Conservation (phyloP, 53 echinoderm and acorn worm species). For the Paracentrotus lividus region DNA sequence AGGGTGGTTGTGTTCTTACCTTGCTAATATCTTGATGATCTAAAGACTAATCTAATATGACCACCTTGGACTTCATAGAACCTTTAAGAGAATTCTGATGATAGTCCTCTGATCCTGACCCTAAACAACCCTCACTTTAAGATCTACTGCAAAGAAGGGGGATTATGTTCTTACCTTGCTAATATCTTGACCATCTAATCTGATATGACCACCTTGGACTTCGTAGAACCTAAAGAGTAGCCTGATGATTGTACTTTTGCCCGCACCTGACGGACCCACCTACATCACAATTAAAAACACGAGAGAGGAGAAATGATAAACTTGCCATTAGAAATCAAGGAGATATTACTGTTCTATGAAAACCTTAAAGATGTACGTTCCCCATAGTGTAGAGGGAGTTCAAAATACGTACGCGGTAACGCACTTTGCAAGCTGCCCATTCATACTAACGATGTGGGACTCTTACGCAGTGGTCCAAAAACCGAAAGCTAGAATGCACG, state of each 20-base stretch:
- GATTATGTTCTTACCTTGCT: conserved; percentile 66
- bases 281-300: conserved; percentile 37
- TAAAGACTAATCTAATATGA: conserved; percentile 77
- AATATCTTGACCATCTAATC: conserved; percentile 92
- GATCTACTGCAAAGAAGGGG: background rate
- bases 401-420: too few relatives aligned
- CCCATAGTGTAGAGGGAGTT: too few relatives aligned
- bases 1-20: conserved; percentile 57
- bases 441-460: too few relatives aligned
- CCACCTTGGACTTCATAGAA: conserved; percentile 93
- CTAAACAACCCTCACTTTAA: background rate
- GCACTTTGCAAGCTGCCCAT: too few relatives aligned
- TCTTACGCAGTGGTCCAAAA: too few relatives aligned
- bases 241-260: conserved; percentile 95
- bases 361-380: too few relatives aligned
- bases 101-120: conserved; percentile 90
- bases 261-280: conserved; percentile 97
- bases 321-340: background rate
- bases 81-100: conserved; percentile 90
- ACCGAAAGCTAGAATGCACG: too few relatives aligned
- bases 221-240: conserved; percentile 95
- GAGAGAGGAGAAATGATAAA: background rate
- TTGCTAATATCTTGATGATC: conserved; percentile 90
- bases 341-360: too few relatives aligned
- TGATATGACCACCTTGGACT: conserved; percentile 84